Base-by-base conservation (phyloP, 2,888 invertebrate species). In the Thumatha senex region DNA sequence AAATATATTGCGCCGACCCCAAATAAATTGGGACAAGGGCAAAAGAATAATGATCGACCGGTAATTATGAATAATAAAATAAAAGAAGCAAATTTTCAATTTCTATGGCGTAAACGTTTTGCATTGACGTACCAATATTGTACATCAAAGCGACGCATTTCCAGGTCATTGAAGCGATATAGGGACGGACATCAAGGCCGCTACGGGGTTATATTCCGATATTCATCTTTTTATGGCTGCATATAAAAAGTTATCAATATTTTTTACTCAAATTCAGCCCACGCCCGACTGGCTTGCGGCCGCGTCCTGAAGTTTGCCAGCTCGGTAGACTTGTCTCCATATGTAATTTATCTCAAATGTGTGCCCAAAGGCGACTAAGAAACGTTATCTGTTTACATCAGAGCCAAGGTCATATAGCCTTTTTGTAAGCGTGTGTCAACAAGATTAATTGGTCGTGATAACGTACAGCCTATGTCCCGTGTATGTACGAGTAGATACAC, bases 381-480 rank as follows among this genome's bases (percentile, higher is more conserved):
- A 67, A 58, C 47, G 63, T 49, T 62, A 65, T 62, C 63, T 54
- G 57, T 53, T 51, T 58, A 54, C 39, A 53, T 56, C 46, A 50
- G 42, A 45, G 38, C 11, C 55, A 54, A 61, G 69, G 70, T 68
- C 61, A 59, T 54, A 51, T 48, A 48, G 48, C 53, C 58, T 64
- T 69, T 71, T 67, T 63, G 65, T 65, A 44, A 42, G 36, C 48
- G 43, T 56, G 60, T 46, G 70, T 71, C 66, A 67, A 64, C 66
- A 67, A 72, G 71, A 72, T 71, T 70, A 68, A 67, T 65, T 64
- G 61, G 57, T 46, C 50, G 46, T 55, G 62, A 64, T 66, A 61
- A 52, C 65, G 43, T 50, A 33, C 38, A 39, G 42, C 40, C 31
- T 39, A 31, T 24, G 41, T 40, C 51, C 51, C 34, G 49, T 39